Conservation (phyloP, 2,113 vertebrate genomes). For the Ailurus styani region DNA sequence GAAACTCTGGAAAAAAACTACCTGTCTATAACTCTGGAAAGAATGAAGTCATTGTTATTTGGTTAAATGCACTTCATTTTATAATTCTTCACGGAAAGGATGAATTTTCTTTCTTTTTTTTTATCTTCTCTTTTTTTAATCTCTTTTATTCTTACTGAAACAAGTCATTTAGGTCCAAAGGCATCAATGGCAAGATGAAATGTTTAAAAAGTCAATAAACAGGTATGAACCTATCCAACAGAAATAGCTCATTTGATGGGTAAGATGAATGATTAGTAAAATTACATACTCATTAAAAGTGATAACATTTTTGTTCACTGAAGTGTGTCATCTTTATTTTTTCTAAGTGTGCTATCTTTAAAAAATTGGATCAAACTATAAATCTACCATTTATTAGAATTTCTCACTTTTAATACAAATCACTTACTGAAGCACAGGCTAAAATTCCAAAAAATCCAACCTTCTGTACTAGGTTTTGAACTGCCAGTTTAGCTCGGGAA, state of each 20-base stretch:
- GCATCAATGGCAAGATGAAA: neutral
- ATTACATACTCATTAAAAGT: neutral
- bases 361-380: neutral
- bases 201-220: conserved; percentile 26
- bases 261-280: conserved; percentile 21
- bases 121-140: no score
- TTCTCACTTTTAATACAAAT: neutral
- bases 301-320: neutral
- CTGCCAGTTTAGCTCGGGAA: conserved; percentile 92
- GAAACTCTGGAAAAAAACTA: conserved; percentile 6
- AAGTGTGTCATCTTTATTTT: neutral
- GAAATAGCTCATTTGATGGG: conserved; percentile 34
- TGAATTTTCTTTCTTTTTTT: neutral
- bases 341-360: neutral
- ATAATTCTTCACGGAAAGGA: conserved; percentile 21
- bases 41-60: neutral
- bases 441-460: conserved; percentile 97
- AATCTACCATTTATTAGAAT: neutral
- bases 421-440: conserved; percentile 95
- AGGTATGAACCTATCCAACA: neutral
- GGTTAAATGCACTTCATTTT: conserved; percentile 7
- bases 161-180: neutral
- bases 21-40: neutral
- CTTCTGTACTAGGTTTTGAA: conserved; percentile 97
- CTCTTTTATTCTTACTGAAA: neutral